Evolutionary conservation across 2,888 invertebrate species (phyloP), one percentile per base, ranked within the genome.

Genomic region (Scaptomyza tumidula): DNA sequence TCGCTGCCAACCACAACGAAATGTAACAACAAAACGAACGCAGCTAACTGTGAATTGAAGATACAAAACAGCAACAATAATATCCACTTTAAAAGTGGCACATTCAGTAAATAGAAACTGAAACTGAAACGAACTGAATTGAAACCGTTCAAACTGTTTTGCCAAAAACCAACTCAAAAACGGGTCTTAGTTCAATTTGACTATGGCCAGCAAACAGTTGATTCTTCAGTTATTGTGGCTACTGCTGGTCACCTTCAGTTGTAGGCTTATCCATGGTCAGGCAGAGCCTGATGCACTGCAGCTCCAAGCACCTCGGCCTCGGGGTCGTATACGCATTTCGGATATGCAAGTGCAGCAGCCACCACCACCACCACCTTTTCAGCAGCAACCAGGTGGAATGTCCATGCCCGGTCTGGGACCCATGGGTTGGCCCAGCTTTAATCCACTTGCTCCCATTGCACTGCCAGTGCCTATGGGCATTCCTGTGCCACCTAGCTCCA

Each of bases 241-340:
- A 24, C 27, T 81, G 11, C 33, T 81, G 14, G 4, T 59, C 6
- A 10, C 45, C 1, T 33, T 33, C 29, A 59, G 49, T 16, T 62
- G n/a, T n/a, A 63, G 56, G 27, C 46, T 27, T 9, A 53, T 53
- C 39, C 64, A 64, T 39, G 60, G 33, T 11, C 66, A 73, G 39
- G 35, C 37, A 2, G 73, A 64, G 3, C 61, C 78, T 1, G 64
- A 60, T 10, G 71, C 78, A 3, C 81, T 77, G n/a, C 75, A 86
- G 48, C 57, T 87, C 49, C 73, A 74, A 44, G 55, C 71, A 6
- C 82, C 63, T 1, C 65, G 78, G 0, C 78, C 81, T 1, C 66
- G 85, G 27, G 85, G 87, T 24, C 85, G 85, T 48, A 71, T 88
- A 74, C 85, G 85, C 24, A 84, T 88, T 63, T 66, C 78, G 6